Evolutionary conservation across 2,888 invertebrate genomes (phyloP).

Genomic region (Himalopsyche japonica): DNA sequence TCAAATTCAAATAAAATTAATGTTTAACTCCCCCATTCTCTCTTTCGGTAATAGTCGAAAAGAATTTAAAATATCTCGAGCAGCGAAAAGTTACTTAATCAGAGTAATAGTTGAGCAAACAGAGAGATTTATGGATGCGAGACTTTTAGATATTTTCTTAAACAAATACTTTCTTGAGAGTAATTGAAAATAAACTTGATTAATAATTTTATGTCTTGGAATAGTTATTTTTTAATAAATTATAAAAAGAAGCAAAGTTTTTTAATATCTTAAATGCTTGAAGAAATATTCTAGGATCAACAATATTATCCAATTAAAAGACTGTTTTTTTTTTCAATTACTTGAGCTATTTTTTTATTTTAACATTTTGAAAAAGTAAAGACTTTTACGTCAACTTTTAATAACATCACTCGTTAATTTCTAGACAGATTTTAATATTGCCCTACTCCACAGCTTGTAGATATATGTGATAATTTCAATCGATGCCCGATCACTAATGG

Average conservation of each 20-base stretch:
- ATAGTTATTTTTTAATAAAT: neutral
- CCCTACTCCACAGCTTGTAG: too few species aligned
- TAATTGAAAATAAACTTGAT: conserved; percentile 1
- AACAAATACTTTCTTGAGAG: neutral
- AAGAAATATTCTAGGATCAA: neutral
- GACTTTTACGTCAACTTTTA: too few species aligned
- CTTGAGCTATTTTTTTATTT: too few species aligned
- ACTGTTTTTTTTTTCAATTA: too few species aligned
- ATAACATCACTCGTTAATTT: too few species aligned
- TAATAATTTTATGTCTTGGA: neutral
- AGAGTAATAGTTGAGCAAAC: conserved; percentile 12
- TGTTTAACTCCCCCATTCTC: neutral
- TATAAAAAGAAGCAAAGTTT: neutral
- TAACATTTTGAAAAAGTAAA: too few species aligned
- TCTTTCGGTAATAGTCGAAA: neutral
- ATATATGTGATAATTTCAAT: too few species aligned
- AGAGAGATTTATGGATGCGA: conserved; percentile 11
- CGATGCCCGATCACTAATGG: too few species aligned
- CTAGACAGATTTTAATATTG: too few species aligned
- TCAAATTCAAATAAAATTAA: neutral
- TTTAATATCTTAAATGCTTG: neutral
- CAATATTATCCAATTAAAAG: neutral
- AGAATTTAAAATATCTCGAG: conserved; percentile 1
- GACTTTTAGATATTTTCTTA: neutral
- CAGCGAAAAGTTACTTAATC: neutral